Conservation (phyloP, 2,113 vertebrate species). For the Eptesicus fuscus region DNA sequence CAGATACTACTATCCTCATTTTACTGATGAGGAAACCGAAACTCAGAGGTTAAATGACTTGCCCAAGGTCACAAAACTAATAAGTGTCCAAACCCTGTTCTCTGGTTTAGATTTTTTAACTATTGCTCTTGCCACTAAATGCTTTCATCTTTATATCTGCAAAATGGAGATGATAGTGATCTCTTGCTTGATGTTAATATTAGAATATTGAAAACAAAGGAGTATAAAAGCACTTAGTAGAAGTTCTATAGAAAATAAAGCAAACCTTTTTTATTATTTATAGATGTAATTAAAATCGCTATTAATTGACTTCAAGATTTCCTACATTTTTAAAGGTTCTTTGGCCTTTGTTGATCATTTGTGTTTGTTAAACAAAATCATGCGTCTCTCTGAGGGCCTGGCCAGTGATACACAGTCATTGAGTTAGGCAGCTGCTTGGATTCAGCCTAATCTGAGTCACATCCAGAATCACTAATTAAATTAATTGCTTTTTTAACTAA, state of each 20-base stretch:
- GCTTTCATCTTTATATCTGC: conserved; percentile 5
- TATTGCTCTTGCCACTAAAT: conserved; percentile 33
- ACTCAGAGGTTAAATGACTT: conserved; percentile 63
- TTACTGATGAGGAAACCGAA: conserved; percentile 55
- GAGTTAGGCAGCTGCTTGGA: conserved; percentile 39
- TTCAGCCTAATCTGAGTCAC: conserved; percentile 28
- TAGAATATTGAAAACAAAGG: conserved; percentile 42
- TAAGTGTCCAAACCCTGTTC: conserved; percentile 18
- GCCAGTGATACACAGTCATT: neutral
- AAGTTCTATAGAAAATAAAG: conserved; percentile 36
- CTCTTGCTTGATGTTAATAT: neutral
- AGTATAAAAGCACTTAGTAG: conserved; percentile 38
- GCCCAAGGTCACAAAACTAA: conserved; percentile 59
- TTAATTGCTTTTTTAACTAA: conserved; percentile 31
- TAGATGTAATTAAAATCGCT: conserved; percentile 36
- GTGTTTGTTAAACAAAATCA: conserved; percentile 28
- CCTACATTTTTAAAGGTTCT: conserved; percentile 18
- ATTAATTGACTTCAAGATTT: conserved; percentile 42
- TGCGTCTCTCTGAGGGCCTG: conserved; percentile 20
- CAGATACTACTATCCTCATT: conserved; percentile 59
- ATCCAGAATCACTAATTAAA: conserved; percentile 19
- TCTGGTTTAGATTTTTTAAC: conserved; percentile 52
- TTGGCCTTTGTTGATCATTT: conserved; percentile 16
- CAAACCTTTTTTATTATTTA: neutral
- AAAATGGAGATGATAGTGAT: conserved; percentile 30